A percentile compares a stretch with the other conserved stretches of the same genome.
Evolutionary conservation across 2,797 vertebrate genomes (phyloP).

Genomic region (Crax fasciolata): DNA sequence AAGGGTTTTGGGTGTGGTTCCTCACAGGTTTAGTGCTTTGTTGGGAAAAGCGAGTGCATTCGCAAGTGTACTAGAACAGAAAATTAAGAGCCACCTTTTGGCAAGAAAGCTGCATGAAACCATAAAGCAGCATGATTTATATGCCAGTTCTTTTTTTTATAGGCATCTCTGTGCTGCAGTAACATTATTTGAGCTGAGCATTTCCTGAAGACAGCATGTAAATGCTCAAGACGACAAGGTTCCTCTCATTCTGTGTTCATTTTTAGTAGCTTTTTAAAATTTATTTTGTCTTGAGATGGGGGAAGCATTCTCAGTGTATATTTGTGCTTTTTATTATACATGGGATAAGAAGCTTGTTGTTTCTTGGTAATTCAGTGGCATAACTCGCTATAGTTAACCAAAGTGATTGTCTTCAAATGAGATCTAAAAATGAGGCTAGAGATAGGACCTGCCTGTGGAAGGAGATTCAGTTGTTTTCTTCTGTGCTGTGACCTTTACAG

Average conservation of each 20-base stretch:
- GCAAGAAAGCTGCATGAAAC: neutral
- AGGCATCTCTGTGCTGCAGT: slow-evolving; percentile 2
- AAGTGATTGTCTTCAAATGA: neutral
- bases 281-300: neutral
- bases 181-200: neutral
- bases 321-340: neutral
- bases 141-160: neutral
- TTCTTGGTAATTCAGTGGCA: neutral
- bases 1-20: neutral
- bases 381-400: neutral
- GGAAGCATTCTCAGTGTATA: neutral
- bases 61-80: neutral
- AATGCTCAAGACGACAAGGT: neutral
- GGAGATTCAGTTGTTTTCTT: neutral
- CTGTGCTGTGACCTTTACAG: neutral
- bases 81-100: slow-evolving; percentile 9
- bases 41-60: neutral
- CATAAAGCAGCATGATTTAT: neutral
- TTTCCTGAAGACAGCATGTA: slow-evolving; percentile 41
- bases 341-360: neutral
- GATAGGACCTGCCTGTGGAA: neutral
- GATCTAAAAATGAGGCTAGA: neutral
- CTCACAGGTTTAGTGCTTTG: neutral
- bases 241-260: slow-evolving; percentile 3
- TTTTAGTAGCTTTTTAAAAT: neutral